Base-by-base conservation (phyloP, 1,140 invertebrate species). In the Lasaia peninsularis region DNA sequence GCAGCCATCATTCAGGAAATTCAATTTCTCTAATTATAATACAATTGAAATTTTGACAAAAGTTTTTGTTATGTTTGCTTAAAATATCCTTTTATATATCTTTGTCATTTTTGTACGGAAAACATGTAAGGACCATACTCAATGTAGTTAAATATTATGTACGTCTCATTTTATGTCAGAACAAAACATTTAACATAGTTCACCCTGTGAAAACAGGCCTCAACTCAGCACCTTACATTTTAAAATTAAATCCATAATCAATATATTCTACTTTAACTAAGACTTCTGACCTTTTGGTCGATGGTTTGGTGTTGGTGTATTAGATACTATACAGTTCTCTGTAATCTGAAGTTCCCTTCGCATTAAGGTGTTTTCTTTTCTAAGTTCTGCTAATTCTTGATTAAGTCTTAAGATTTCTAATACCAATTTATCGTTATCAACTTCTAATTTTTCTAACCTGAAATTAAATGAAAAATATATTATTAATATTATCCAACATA, bases 351-450 rank as follows among this genome's bases (percentile, higher is more conserved):
- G 37, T 44, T 44, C 37, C 18, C 37, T 67, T 32, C 78, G 63
- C 72, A 90, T 82, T 11, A 76, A 63, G 0, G 72, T 54, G 56
- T 89, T 90, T 21, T 88, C 86, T 62, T 85, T 87, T 20, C 86
- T 69, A 34, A 89, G 55, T 44, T 82, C 77, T 0, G 83, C 35
- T 54, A 90, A 48, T 60, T 89, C 81, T 58, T 85, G 77, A 58
- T 85, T 88, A 0, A 89, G 73, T 65, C 82, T 86, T 53, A 88
- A 67, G 51, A 90, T 73, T 76, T 90, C 88, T 65, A 80, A 33
- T 2, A 87, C 74, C 9, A 89, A 67, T 61, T 87, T 86, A 33
- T 89, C 84, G 48, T 89, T 89, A n/a, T 90, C 86, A 37, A 79
- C 73, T 60, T 87, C 77, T 48, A 84, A 56, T 71, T 86, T 86